Evolutionary conservation across 1,140 invertebrate genomes (phyloP), one percentile per base, ranked within the genome.

Genomic region (fruit fly (Drosophila melanogaster)): DNA sequence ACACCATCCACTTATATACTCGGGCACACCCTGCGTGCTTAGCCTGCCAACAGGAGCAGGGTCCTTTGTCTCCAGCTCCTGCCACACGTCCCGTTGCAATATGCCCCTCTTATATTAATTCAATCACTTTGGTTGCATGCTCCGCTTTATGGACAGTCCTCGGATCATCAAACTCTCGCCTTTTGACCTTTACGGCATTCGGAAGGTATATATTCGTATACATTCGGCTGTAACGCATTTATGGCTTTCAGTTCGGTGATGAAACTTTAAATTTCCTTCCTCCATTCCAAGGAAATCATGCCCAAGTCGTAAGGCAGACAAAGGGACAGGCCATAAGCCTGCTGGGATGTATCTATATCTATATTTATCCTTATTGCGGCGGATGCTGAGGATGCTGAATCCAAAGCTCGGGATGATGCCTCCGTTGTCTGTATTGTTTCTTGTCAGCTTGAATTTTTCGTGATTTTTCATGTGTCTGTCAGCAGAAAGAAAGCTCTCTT

Each of bases 391-490:
- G 33, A 12, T 38, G 37, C 47, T 53, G 44, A n/a, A 47, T n/a
- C 44, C n/a, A 30, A 35, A 56, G 40, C 17, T 53, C 7, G 3
- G 30, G 7, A 30, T 30, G 47, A 41, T 58, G 41, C 26, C 46
- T n/a, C 22, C 43, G 37, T 26, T 50, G 60, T 46, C 57, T 60
- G 64, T 87, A 78, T 87, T 87, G 78, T 87, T 87, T 75, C 78
- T 67, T 58, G 76, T 83, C 79, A 79, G 75, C 70, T 73, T 70
- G 79, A 74, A 62, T 47, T 78, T 73, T 71, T 64, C 55, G 81
- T 84, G 80, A 84, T 84, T 84, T 85, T 77, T 80, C 81, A 69
- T 77, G 44, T 61, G 55, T 57, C 81, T 72, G 83, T 79, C 83
- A 79, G 81, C 67, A 60, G 69, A 76, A 78, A 53, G 73, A 75